These are phyloP conservation scores for Lophura nycthemera DNA, from an alignment of 2,113 vertebrate species.

Conservation along the genomic window DNA sequence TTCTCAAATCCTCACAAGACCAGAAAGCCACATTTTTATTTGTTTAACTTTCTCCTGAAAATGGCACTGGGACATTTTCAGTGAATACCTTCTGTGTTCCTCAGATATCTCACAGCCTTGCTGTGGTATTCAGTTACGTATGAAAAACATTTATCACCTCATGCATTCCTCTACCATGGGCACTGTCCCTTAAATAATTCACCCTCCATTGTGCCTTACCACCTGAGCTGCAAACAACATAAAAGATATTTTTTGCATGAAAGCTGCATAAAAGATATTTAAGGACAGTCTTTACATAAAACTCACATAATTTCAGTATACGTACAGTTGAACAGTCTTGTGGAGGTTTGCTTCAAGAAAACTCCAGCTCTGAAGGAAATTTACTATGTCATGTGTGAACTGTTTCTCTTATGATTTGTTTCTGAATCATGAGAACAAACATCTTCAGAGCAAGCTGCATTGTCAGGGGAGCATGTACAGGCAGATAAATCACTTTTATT, in stretches of 20 bases:
- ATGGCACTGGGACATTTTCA: background rate
- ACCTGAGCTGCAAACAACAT: background rate
- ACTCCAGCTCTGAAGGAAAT: constrained; percentile 36
- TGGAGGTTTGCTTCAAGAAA: background rate
- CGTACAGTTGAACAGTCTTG: background rate
- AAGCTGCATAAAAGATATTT: background rate
- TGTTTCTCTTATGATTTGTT: constrained; percentile 49
- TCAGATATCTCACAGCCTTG: background rate
- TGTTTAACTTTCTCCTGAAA: background rate
- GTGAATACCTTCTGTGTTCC: background rate
- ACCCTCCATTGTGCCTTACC: background rate
- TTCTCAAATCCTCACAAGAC: background rate
- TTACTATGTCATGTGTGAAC: background rate
- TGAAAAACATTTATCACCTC: background rate
- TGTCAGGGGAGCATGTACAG: background rate
- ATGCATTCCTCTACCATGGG: background rate
- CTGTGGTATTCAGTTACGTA: background rate
- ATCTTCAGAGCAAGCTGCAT: constrained; percentile 48
- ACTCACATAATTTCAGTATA: background rate
- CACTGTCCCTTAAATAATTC: background rate
- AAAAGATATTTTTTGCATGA: background rate
- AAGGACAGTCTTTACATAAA: constrained; percentile 4
- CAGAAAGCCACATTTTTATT: background rate
- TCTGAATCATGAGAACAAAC: constrained; percentile 56
- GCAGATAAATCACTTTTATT: constrained; percentile 69